Percentiles rank a stretch among this genome's conserved stretches.
phyloP scores from a whole-genome alignment of 2,797 vertebrate genomes.

The Phoxinus dragarum region DNA sequence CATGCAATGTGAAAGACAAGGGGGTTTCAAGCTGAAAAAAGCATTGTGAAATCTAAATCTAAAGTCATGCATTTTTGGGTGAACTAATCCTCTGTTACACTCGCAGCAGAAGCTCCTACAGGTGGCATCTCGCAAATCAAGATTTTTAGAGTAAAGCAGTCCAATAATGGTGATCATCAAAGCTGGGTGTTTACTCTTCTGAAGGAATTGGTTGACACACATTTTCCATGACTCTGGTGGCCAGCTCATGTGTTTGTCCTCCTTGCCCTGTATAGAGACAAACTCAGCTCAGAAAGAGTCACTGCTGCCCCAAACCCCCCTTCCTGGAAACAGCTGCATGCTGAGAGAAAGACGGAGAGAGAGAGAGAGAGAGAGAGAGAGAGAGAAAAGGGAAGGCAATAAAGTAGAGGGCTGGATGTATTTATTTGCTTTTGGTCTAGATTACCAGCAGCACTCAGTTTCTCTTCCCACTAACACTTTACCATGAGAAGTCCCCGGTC shows the following conservation, averaged over 20 bases:
- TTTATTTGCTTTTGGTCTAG: constrained; percentile 51
- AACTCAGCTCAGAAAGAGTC: background rate
- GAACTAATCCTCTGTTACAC: background rate
- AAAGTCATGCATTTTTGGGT: background rate
- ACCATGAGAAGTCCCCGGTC: constrained; percentile 30
- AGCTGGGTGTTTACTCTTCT: constrained; percentile 44
- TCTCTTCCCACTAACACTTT: constrained; percentile 52
- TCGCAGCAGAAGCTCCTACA: constrained; percentile 3
- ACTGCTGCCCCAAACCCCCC: background rate
- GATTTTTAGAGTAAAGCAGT: background rate
- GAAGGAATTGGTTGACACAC: constrained; percentile 61
- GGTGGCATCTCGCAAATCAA: constrained; percentile 18
- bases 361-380: constrained; percentile 55
- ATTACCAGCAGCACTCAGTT: constrained; percentile 55
- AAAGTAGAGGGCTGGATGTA: constrained; percentile 41
- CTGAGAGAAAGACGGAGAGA: constrained; percentile 53
- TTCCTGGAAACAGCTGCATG: constrained; percentile 56
- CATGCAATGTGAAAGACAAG: no score
- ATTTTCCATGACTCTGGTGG: constrained; percentile 64
- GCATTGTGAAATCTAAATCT: background rate
- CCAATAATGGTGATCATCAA: constrained; percentile 42
- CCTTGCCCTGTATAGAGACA: constrained; percentile 34
- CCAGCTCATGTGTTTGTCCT: constrained; percentile 57
- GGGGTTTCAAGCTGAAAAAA: background rate
- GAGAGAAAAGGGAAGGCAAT: constrained; percentile 32